Percentiles rank a stretch among this genome's conserved stretches.
These are phyloP conservation scores for Crossoptilon crossoptilon DNA, from an alignment of 2,797 vertebrate genomes.

Conservation along the genomic window DNA sequence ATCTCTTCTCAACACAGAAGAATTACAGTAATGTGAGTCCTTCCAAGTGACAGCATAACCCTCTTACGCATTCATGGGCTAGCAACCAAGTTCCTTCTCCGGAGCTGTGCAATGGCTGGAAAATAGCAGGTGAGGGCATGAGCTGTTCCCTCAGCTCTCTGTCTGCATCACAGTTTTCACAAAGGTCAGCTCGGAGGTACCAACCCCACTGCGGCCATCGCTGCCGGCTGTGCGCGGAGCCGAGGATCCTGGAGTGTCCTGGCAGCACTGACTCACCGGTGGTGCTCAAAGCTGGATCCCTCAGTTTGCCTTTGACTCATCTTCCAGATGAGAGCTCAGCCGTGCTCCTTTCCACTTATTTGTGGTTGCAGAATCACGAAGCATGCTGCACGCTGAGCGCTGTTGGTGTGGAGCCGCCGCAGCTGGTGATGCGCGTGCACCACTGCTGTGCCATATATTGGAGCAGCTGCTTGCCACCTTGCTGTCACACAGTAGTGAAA, in stretches of 20 bases:
- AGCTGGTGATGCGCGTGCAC: accelerated
- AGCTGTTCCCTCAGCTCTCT: constrained; percentile 17
- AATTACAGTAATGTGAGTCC: constrained; percentile 34
- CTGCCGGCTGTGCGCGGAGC: not conserved
- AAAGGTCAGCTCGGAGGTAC: not conserved
- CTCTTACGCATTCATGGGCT: not conserved
- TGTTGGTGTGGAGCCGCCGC: accelerated
- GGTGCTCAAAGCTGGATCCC: not conserved
- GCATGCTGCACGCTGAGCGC: accelerated
- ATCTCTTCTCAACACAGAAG: not conserved
- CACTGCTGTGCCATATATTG: accelerated
- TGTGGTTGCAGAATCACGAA: accelerated
- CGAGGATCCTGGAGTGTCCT: not conserved
- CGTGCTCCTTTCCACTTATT: accelerated
- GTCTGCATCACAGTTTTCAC: not conserved
- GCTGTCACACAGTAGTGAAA: accelerated
- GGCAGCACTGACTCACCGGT: not conserved
- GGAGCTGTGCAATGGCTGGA: constrained; percentile 2
- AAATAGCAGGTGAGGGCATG: not conserved
- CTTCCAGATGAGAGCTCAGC: not conserved
- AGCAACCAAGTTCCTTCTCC: constrained; percentile 31
- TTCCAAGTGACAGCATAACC: not conserved
- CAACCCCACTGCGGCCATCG: accelerated
- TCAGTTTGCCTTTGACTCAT: not conserved
- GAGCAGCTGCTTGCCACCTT: accelerated